phyloP scores from a whole-genome alignment of 1,140 invertebrate species.

The Pseudomyrmex flavicornis region DNA sequence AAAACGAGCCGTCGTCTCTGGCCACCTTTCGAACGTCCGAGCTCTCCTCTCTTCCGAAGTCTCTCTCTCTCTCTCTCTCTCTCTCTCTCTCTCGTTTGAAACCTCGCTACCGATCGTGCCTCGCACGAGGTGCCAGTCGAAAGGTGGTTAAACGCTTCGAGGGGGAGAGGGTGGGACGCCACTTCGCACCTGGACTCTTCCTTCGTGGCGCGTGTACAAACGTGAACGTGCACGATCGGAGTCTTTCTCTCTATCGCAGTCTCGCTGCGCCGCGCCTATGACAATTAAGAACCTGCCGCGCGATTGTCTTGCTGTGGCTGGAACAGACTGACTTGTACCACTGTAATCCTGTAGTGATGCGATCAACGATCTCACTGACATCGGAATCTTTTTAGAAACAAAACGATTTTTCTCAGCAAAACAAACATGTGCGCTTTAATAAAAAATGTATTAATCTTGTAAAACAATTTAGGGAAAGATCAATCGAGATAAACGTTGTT shows the following conservation, averaged over 20 bases:
- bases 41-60: not conserved
- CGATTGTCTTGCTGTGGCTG: conserved; percentile 43
- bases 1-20: conserved; percentile 43
- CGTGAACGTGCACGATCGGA: conserved; percentile 19
- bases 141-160: conserved; percentile 55
- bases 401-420: not conserved
- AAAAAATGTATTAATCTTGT: too few species aligned
- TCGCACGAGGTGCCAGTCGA: conserved; percentile 47
- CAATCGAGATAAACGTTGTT: not conserved
- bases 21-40: conserved; percentile 51
- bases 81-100: not conserved
- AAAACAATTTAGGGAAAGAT: not conserved
- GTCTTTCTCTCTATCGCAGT: not conserved
- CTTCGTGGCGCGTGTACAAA: conserved; percentile 51
- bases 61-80: not conserved
- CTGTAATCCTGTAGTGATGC: conserved; percentile 6
- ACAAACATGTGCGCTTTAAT: too few species aligned
- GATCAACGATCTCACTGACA: conserved; percentile 2
- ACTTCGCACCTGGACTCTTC: conserved; percentile 78
- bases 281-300: conserved; percentile 57
- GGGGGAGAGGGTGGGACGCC: conserved; percentile 53
- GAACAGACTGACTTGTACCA: conserved; percentile 25
- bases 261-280: conserved; percentile 14
- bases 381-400: not conserved
- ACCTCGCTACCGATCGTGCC: conserved; percentile 29